Evolutionary conservation across 2,888 invertebrate species (phyloP).

Genomic region (Brassicogethes aeneus): DNA sequence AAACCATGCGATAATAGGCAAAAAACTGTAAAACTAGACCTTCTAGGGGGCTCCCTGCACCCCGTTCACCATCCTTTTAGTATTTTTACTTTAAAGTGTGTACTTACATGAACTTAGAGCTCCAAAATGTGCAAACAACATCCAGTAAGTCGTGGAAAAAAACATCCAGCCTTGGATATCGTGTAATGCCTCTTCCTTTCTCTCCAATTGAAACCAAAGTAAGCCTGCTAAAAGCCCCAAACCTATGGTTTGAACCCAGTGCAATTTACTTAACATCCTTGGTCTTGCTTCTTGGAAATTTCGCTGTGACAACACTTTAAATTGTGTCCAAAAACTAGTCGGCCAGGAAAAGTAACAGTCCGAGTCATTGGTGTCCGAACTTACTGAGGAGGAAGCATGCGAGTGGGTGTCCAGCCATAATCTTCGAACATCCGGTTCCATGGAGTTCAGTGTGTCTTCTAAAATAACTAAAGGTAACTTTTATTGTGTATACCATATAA

Average conservation of each 20-base stretch:
- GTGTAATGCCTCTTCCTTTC: conserved; percentile 63
- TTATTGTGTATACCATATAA: no score
- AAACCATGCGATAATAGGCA: no score
- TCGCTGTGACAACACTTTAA: conserved; percentile 63
- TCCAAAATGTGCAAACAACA: conserved; percentile 70
- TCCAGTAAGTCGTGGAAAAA: conserved; percentile 76
- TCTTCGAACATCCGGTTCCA: conserved; percentile 55
- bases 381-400: conserved; percentile 54
- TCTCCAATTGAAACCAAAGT: conserved; percentile 70
- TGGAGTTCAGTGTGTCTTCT: conserved; percentile 42
- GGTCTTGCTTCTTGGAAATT: conserved; percentile 69
- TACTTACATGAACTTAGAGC: conserved; percentile 70
- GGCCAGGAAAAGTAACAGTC: conserved; percentile 60
- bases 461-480: no score
- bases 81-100: no score
- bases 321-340: conserved; percentile 72
- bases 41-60: no score
- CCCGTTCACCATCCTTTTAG: no score
- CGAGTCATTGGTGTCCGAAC: conserved; percentile 50
- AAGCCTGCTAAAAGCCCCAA: conserved; percentile 64
- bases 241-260: conserved; percentile 68
- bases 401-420: conserved; percentile 63
- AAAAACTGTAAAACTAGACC: no score
- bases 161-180: conserved; percentile 81
- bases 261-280: conserved; percentile 65